Base-by-base conservation (phyloP, 1,140 invertebrate genomes). In the silkworm (Bombyx mori) region DNA sequence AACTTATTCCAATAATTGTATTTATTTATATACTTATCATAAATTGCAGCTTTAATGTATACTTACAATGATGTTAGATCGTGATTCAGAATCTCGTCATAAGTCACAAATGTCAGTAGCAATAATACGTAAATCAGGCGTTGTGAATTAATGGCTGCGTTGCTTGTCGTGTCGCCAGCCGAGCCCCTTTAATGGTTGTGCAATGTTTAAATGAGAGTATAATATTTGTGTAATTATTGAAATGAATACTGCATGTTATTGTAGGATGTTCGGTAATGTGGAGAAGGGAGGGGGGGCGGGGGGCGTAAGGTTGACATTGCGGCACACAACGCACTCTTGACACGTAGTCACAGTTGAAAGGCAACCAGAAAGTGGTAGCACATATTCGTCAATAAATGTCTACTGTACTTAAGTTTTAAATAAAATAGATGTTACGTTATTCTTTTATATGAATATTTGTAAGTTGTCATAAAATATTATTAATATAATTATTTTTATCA, bases 401-500 rank as follows among this genome's bases (percentile, higher is more conserved):
- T 77, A 80, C 80, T 77, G 71, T 77, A 83, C 69, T 81, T 83
- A 79, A 81, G 57, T 67, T 77, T 82, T 77, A 82, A 35, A 81
- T 79, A 66, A 68, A 82, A 85, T 86, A 86, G 82, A 85, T 85
- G 82, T 86, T 86, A 86, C 82, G 83, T 86, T 86, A 85, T 86
- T 80, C 77, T 86, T 85, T 85, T 86, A 86, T 82, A 85, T 84
- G 73, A 84, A 80, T 86, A 86, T 86, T 86, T 85, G 82, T 86
- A 86, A 85, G 82, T 87, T 84, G 82, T 82, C 83, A 85, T 86
- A 85, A 85, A 75, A 85, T 86, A 86, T 86, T 86, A 84, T 84
- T 86, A 86, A 85, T 87, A 87, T 87, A 87, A 85, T 87, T 86
- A 86, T 86, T 87, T 87, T 85, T 87, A 87, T 87, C 84, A 87